phyloP scores from a whole-genome alignment of 2,888 invertebrate genomes.

The Ochropacha duplaris region DNA sequence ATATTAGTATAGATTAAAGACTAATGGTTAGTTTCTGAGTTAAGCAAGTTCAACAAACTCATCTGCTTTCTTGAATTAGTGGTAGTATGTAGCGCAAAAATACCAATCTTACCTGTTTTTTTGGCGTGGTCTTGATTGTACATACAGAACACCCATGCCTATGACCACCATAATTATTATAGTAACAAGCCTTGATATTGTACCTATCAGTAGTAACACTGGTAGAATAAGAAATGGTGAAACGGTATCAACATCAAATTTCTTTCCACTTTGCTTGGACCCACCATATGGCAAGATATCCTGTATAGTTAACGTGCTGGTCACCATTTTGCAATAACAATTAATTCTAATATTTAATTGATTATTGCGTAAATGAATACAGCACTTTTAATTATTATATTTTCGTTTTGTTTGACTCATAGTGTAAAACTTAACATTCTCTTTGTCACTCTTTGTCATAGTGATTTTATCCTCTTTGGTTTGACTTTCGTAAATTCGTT shows the following conservation, averaged over 20 bases:
- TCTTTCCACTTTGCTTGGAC: constrained; percentile 53
- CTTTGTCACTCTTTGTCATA: too few relatives aligned
- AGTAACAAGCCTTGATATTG: constrained; percentile 61
- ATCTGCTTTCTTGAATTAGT: too few relatives aligned
- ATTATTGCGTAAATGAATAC: not conserved
- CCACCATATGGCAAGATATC: constrained; percentile 55
- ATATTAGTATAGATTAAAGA: too few relatives aligned
- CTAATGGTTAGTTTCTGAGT: too few relatives aligned
- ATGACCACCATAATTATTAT: constrained; percentile 67
- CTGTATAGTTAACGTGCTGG: constrained; percentile 53
- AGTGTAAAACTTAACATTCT: too few relatives aligned
- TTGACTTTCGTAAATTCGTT: too few relatives aligned
- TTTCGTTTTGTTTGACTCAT: not conserved
- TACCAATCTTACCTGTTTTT: constrained; percentile 77
- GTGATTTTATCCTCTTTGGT: too few relatives aligned
- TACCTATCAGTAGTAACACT: constrained; percentile 56
- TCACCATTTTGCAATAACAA: constrained; percentile 37
- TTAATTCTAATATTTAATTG: not conserved
- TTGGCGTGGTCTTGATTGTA: constrained; percentile 68
- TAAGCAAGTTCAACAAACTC: too few relatives aligned
- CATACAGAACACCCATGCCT: constrained; percentile 70
- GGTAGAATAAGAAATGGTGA: constrained; percentile 72
- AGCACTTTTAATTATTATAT: not conserved
- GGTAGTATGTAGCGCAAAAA: too few relatives aligned
- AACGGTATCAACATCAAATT: constrained; percentile 61